Evolutionary conservation across 2,113 vertebrate species (phyloP), one percentile per base, ranked within the genome.

Genomic region (Pituophis catenifer): DNA sequence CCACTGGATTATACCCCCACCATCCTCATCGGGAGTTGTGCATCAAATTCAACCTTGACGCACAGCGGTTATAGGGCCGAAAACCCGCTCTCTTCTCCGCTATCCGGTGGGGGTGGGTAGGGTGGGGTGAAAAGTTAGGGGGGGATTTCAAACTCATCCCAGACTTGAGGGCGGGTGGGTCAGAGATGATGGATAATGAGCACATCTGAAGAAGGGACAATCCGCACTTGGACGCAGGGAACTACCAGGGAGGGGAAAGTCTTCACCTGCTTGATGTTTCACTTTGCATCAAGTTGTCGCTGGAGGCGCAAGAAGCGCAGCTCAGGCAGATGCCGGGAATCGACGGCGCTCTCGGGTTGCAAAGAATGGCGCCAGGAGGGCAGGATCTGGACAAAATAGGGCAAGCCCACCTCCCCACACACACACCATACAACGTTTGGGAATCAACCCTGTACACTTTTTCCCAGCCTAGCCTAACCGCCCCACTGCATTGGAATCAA

Each of bases 121-220:
- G 54, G 11, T 12, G 19, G 57, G 55, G 26, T 10, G 26, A 33
- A 87, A 17, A 44, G 52, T 48, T 55, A 9, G 33, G n/a, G 87
- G 8, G 2, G 54, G 5, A 4, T 33, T 58, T 59, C 24, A 54
- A 54, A 9, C 38, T 70, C 53, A 9, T 52, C 12, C 11, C 48
- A 19, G 0, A 33, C 24, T 89, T 52, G 2, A 2, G 2, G 29
- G 57, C 0, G 13, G 29, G 0, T 0, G 26, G 23, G 23, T 1
- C 4, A 23, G 59, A 38, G 70, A 17, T 38, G 29, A 48, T 26
- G 62, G 26, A 23, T 9, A 26, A 48, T 59, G 85, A 10, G 54
- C 9, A 1, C 12, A 44, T 26, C 29, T 10, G 57, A 48, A 10
- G 26, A 88, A 33, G 58, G 15, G 24, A 86, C 24, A 19, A 19